phyloP scores from a whole-genome alignment of 2,888 invertebrate species.

The Ceraclea dissimilis region DNA sequence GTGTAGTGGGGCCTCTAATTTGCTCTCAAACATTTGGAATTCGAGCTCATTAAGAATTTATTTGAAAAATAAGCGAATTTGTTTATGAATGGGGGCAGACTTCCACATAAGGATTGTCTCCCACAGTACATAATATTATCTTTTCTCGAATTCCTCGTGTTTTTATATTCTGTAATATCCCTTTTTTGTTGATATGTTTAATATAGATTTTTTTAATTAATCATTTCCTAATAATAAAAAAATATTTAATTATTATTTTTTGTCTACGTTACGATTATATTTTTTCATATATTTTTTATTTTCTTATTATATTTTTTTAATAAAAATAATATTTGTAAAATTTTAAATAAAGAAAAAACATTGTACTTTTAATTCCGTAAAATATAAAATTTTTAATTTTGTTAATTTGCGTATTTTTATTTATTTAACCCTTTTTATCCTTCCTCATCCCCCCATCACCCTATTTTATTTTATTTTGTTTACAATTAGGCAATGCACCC shows the following conservation, averaged over 20 bases:
- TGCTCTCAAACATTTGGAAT: too few species aligned
- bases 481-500: too few species aligned
- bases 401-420: conserved; percentile 22
- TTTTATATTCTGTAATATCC: too few species aligned
- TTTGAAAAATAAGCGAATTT: too few species aligned
- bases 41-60: too few species aligned
- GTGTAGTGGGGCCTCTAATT: not conserved
- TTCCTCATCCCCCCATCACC: not conserved
- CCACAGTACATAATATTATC: too few species aligned
- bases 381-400: conserved; percentile 27
- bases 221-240: too few species aligned
- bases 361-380: conserved; percentile 20
- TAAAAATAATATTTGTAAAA: conserved; percentile 10
- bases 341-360: not conserved
- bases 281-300: conserved; percentile 37
- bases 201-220: too few species aligned
- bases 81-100: too few species aligned
- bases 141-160: too few species aligned
- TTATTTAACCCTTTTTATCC: conserved; percentile 6
- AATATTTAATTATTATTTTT: not conserved
- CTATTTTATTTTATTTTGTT: conserved; percentile 3
- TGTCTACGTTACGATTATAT: conserved; percentile 24
- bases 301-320: conserved; percentile 24
- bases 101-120: too few species aligned
- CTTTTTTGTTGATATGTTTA: too few species aligned